phyloP scores from a whole-genome alignment of 2,113 vertebrate genomes.

The Dasyurus viverrinus region DNA sequence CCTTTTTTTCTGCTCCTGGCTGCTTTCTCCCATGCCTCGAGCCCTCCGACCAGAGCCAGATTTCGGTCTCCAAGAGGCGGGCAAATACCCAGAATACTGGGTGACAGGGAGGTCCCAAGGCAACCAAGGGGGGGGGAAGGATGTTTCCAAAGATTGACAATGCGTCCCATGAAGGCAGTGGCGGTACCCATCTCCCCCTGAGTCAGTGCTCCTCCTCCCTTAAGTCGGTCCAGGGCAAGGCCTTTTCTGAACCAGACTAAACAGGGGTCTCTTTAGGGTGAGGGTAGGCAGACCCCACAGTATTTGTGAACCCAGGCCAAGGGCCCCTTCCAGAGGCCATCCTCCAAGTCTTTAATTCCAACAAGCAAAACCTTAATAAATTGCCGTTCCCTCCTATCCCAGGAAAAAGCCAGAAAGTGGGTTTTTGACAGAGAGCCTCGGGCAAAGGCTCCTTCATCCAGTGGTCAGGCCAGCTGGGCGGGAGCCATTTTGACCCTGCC shows the following conservation, averaged over 20 bases:
- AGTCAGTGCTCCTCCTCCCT: neutral
- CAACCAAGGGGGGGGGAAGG: neutral
- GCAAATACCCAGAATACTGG: neutral
- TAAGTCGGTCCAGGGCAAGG: neutral
- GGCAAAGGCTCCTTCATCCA: neutral
- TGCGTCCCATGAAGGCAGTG: fast-evolving
- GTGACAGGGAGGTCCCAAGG: no score
- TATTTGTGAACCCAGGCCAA: neutral
- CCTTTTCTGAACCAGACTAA: neutral
- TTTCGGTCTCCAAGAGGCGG: no score
- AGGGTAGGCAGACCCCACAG: neutral
- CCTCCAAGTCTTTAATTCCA: neutral
- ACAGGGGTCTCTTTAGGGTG: neutral
- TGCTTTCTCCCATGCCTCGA: neutral
- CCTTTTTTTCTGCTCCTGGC: neutral
- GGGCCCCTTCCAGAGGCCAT: neutral
- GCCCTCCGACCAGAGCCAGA: neutral
- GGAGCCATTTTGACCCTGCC: neutral
- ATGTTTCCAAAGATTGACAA: neutral
- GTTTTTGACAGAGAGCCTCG: neutral
- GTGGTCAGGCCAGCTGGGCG: neutral
- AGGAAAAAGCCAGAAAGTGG: neutral
- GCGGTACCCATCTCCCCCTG: no score
- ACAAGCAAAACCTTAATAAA: neutral
- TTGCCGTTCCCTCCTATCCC: neutral